Evolutionary conservation across 2,113 vertebrate genomes (phyloP), one percentile per base, ranked within the genome.

Genomic region (Spheniscus mendiculus): DNA sequence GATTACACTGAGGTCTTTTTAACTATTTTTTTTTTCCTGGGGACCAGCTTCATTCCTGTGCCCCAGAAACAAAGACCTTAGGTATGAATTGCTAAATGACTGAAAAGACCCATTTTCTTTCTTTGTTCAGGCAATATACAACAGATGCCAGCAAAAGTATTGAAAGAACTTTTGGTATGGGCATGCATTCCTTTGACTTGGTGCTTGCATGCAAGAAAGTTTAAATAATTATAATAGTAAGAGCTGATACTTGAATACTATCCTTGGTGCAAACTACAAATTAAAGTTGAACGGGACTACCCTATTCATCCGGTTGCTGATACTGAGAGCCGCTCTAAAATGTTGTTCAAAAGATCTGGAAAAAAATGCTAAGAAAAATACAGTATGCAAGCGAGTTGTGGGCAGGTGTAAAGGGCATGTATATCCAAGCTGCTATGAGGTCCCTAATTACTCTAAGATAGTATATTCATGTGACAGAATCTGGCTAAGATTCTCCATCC

Each of bases 121-220:
- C 94, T 96, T 95, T 94, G 77, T 95, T 87, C 93, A 80, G 58
- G 65, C 86, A 76, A 49, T 56, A 29, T 40, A 92, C 40, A 87
- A 63, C 81, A 92, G 65, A 95, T 89, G 92, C 86, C 89, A 96
- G 77, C 65, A 93, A 89, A 95, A 80, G 83, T 93, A 97, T 89
- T 96, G 83, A 92, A 97, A 95, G 94, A 95, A 94, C 92, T 95
- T 93, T 77, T 88, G 92, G 95, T 97, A 93, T 97, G 97, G 96
- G 58, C 40, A 70, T 62, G 90, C 82, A 92, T 97, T 97, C 97
- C 78, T 96, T 84, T 83, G 63, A 74, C 72, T 71, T 81, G 40
- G 65, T 72, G 59, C 70, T 96, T 66, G 80, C 30, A 26, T 89
- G 91, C 50, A 76, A 69, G 83, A 38, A 74, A 79, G 36, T 91